Evolutionary conservation across 2,113 vertebrate species (phyloP), one percentile per base, ranked within the genome.

Genomic region (Rhinoptilus africanus): DNA sequence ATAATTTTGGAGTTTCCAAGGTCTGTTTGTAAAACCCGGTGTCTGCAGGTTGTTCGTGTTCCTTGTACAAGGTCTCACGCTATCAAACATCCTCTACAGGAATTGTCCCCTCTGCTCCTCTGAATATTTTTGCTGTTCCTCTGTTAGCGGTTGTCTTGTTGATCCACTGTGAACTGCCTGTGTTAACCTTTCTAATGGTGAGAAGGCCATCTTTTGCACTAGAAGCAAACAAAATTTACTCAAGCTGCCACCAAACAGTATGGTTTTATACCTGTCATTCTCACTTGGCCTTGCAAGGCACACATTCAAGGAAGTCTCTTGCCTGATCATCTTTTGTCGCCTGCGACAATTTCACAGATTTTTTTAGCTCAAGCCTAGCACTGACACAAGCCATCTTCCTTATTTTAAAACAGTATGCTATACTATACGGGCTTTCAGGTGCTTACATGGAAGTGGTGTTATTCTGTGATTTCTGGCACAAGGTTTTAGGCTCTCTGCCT

Each of bases 311-410:
- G 53, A 69, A 73, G 35, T 66, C 88, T 72, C 21, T 19, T 71
- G 51, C 75, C 66, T 91, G 80, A 43, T 64, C 92, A 82, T 62
- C 48, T 77, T 93, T 89, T 89, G 53, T 77, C 73, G 72, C 56
- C 89, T 80, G 67, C 35, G 59, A 73, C 57, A 84, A 43, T 28
- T 91, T 80, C 88, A 89, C 80, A 94, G 77, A 73, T 96, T 91
- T 87, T 21, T 72, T 91, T 77, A 80, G 63, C 69, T 80, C 85
- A 51, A 69, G 77, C 10, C 81, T 64, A 69, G 78, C 84, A 76
- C 41, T 73, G 72, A 63, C 72, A 93, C 43, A 19, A 89, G 63
- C 57, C 43, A 56, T 80, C 67, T 91, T 45, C 51, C 51, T 75
- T 67, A 26, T 68, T 80, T 86, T 64, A 41, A 59, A 93, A 11